Evolutionary conservation across 2,888 invertebrate species (phyloP), one percentile per base, ranked within the genome.

Genomic region (Polydrusus pterygomalis): DNA sequence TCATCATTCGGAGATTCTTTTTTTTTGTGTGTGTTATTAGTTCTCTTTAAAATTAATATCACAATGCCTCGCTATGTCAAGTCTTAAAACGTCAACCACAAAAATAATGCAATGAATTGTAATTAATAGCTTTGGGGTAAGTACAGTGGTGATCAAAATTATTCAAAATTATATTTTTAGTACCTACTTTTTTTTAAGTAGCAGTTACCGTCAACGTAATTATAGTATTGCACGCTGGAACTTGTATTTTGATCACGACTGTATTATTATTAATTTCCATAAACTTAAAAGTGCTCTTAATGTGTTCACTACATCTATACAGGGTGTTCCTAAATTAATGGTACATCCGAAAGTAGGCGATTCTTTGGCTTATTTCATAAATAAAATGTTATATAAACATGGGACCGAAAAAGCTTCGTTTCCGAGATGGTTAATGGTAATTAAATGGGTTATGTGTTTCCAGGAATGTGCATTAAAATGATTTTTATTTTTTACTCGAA

Each of bases 71-170:
- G 30, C 43, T 11, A n/a, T 15, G n/a, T 20, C 43, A 20, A 45
- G 45, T 47, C 43, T 20, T 34, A 34, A 30, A 64, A 47, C 25
- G 49, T n/a, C n/a, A 64, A 63, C 63, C 63, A 63, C 63, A 63
- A 63, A 63, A 63, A 47, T 45, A 63, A 47, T n/a, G 13, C 10
- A 34, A 6, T 7, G 34, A 34, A n/a, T n/a, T n/a, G n/a, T 9
- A 34, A 34, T 7, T 34, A 63, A 63, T 9, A 43, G 18, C n/a
- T 62, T 40, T 18, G 43, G 10, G 56, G 68, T 69, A 56, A 69
- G 69, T 69, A 69, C 69, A 69, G 69, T 43, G 40, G 69, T 45
- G 69, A 58, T 56, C 69, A 69, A 38, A 34, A 25, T 25, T 3
- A 25, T n/a, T n/a, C n/a, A n/a, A n/a, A n/a, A n/a, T n/a, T n/a